Evolutionary conservation across 2,113 vertebrate species (phyloP), one percentile per base, ranked within the genome.

Genomic region (Eolophus roseicapilla): DNA sequence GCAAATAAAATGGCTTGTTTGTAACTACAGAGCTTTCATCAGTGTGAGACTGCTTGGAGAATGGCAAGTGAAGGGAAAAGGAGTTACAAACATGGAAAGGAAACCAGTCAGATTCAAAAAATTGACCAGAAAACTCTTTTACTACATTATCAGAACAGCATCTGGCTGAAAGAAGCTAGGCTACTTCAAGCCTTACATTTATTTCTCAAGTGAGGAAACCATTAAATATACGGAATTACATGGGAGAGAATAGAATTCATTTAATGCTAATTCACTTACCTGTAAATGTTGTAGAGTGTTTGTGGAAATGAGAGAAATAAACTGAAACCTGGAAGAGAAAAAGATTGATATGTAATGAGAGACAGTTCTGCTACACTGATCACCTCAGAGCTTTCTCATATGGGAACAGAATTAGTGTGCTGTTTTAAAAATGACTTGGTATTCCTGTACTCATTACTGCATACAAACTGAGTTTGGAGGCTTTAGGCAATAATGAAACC

Each of bases 241-340:
- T 6, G 17, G 21, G 44, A 86, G 24, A 44, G 37, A 43, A 77
- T 10, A 85, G 24, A 86, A 87, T 9, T 86, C 44, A 74, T 4
- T 90, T 55, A 65, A 74, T 55, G 24, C n/a, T 59, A 57, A 73
- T 87, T 71, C 76, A 93, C 92, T 96, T 96, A 97, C 93, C 55
- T 92, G 75, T 94, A 89, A 95, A 97, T 97, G 67, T 97, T 97
- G 92, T 97, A 95, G 6, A 97, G 63, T 24, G 81, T 97, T 93
- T 97, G 96, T 29, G 91, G 96, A 95, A 97, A 88, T 35, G 96
- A 95, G 62, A 97, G 93, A 47, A 94, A 76, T 60, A 96, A n/a
- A 68, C 86, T 95, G 87, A 97, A 98, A 29, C 88, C 95, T 97
- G 88, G 39, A 93, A 97, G 71, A 88, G 88, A 83, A 81, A 44